phyloP scores from a whole-genome alignment of 2,888 invertebrate genomes.

The Drosophila mercatorum region DNA sequence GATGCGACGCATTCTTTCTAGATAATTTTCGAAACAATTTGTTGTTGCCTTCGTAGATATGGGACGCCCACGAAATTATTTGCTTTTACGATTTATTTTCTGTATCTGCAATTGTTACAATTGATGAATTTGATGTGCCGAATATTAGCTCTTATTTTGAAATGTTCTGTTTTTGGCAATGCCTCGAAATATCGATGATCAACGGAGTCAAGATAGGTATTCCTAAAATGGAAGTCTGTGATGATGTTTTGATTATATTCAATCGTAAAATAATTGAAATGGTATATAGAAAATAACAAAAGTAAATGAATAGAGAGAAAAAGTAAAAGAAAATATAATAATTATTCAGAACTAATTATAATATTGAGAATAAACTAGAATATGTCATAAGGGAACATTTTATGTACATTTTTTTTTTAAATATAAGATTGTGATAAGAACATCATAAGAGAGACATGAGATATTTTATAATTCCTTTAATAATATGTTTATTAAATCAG shows the following conservation, averaged over 20 bases:
- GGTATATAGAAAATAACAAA: neutral
- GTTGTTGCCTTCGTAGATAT: neutral
- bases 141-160: neutral
- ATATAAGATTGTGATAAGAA: too few relatives aligned
- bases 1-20: conserved; percentile 34
- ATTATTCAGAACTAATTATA: too few relatives aligned
- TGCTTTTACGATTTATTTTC: neutral
- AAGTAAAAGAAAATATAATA: neutral
- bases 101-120: conserved; percentile 8
- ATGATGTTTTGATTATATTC: neutral
- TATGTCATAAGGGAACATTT: too few relatives aligned
- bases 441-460: too few relatives aligned
- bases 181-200: too few relatives aligned
- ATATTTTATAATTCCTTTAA: too few relatives aligned
- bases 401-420: too few relatives aligned
- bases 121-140: neutral
- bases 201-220: neutral
- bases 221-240: neutral
- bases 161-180: neutral
- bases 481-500: too few relatives aligned
- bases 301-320: neutral
- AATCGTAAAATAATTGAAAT: neutral
- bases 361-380: too few relatives aligned
- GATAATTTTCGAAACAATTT: conserved; percentile 27
- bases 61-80: conserved; percentile 36